A percentile compares a stretch with the other conserved stretches of the same genome.
Evolutionary conservation across 2,888 invertebrate genomes (phyloP).

Genomic region (Mycalesis mineus): DNA sequence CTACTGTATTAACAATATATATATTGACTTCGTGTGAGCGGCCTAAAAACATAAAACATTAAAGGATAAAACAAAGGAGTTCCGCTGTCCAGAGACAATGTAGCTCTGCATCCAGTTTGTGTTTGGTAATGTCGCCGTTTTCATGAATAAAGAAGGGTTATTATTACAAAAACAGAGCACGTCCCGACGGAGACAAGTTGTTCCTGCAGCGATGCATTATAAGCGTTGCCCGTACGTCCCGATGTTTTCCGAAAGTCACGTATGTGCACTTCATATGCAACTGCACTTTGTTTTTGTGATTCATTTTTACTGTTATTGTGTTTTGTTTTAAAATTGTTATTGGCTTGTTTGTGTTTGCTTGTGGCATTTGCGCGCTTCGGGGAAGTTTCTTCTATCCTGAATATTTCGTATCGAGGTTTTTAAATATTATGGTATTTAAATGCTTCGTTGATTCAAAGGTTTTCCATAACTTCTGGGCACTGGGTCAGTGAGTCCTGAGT

Average conservation of each 20-base stretch:
- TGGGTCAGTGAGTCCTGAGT: too few relatives aligned
- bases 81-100: too few relatives aligned
- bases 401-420: too few relatives aligned
- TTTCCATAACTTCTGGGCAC: too few relatives aligned
- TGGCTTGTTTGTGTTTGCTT: not conserved
- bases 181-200: constrained; percentile 26
- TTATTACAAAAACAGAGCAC: constrained; percentile 29
- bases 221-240: constrained; percentile 12
- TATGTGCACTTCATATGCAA: not conserved
- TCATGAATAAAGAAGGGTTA: constrained; percentile 30
- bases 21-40: too few relatives aligned
- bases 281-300: constrained; percentile 3
- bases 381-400: too few relatives aligned
- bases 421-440: too few relatives aligned
- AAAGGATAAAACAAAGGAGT: too few relatives aligned
- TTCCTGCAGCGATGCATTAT: constrained; percentile 28
- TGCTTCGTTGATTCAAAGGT: too few relatives aligned
- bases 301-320: constrained; percentile 4
- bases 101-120: too few relatives aligned
- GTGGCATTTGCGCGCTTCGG: not conserved
- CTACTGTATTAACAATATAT: too few relatives aligned
- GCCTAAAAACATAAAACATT: too few relatives aligned
- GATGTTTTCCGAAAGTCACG: constrained; percentile 3
- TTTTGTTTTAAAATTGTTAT: not conserved
- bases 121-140: not conserved